Conservation (phyloP, 2,113 vertebrate genomes). For the Tachysurus vachellii region DNA sequence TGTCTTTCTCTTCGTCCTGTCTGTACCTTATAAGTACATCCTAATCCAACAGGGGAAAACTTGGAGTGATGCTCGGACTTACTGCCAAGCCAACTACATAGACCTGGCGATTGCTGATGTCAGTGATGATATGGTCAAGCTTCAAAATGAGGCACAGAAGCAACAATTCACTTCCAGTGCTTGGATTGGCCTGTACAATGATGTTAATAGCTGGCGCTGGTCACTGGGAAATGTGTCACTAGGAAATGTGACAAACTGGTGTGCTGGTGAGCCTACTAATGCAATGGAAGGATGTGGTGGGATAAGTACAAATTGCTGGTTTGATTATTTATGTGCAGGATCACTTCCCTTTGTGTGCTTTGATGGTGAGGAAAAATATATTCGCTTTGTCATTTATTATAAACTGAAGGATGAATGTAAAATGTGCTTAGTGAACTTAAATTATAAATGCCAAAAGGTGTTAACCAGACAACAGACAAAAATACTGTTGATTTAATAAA, state of each 20-base stretch:
- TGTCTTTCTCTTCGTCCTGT: background rate
- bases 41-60: background rate
- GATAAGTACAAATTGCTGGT: background rate
- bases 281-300: background rate
- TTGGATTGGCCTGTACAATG: background rate
- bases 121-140: background rate
- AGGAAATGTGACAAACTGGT: background rate
- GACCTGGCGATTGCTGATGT: background rate
- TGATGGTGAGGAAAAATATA: background rate
- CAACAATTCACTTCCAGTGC: background rate
- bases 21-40: background rate
- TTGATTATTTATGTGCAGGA: background rate
- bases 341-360: background rate
- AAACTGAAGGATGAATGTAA: background rate
- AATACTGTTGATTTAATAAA: no score
- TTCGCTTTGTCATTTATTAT: background rate
- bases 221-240: background rate
- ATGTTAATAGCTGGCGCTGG: background rate
- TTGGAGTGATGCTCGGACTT: background rate
- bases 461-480: no score
- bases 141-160: no score
- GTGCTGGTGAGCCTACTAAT: background rate
- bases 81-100: constrained; percentile 1
- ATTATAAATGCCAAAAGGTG: no score
- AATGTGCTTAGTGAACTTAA: background rate